Evolutionary conservation across 2,888 invertebrate genomes (phyloP).

Genomic region (Mythimna pallens): DNA sequence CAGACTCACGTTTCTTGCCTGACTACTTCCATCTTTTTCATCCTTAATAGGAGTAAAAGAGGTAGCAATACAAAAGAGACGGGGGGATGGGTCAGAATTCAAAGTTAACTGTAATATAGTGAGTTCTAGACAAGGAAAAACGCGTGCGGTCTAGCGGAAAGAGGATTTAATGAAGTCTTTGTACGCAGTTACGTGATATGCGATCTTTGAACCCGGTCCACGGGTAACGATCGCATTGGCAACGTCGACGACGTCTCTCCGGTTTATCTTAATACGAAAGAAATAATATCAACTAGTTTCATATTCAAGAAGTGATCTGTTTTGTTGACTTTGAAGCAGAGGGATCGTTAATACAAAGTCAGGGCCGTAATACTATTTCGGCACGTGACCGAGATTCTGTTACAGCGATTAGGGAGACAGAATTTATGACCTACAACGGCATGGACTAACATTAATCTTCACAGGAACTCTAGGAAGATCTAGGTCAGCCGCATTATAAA

Average conservation of each 20-base stretch:
- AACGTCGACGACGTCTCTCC: conserved; percentile 18
- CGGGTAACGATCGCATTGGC: conserved; percentile 10
- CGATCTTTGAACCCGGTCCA: conserved; percentile 40
- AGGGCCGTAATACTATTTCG: conserved; percentile 31
- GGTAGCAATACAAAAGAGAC: conserved; percentile 10
- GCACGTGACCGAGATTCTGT: conserved; percentile 45
- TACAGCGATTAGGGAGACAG: conserved; percentile 30
- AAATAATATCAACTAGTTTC: conserved; percentile 12
- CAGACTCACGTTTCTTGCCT: conserved; percentile 53
- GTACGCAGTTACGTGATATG: conserved; percentile 16
- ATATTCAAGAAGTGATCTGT: conserved; percentile 21
- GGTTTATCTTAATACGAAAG: conserved; percentile 9
- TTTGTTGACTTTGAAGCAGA: conserved; percentile 18
- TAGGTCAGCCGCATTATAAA: conserved; percentile 27
- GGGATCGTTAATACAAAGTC: conserved; percentile 30
- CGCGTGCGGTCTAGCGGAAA: conserved; percentile 9
- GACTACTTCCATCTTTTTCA: conserved; percentile 21
- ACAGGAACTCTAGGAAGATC: conserved; percentile 22
- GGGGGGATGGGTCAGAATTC: conserved; percentile 41
- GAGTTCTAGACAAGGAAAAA: conserved; percentile 22
- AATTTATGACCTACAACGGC: conserved; percentile 27
- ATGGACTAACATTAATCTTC: conserved; percentile 26
- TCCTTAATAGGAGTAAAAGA: conserved; percentile 21
- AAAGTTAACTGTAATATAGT: conserved; percentile 14
- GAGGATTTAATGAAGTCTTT: conserved; percentile 8